Evolutionary conservation across 2,113 vertebrate species (phyloP).

Genomic region (Dasypus novemcinctus): DNA sequence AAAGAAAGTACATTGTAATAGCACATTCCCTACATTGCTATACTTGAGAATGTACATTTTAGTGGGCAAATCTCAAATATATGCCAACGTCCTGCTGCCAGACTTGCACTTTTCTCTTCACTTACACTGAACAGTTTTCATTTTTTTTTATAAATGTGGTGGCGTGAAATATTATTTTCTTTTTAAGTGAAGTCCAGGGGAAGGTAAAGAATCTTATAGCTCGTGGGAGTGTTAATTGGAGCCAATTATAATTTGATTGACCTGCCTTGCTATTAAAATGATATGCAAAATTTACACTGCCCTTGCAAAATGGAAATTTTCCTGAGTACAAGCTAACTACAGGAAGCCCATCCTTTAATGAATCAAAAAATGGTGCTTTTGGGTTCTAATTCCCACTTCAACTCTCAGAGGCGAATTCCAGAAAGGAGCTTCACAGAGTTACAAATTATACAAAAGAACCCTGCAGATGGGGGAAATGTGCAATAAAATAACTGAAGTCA

Average conservation of each 20-base stretch:
- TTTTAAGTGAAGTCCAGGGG: constrained; percentile 33
- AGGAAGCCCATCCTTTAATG: constrained; percentile 25
- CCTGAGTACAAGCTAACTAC: neutral
- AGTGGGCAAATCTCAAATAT: neutral
- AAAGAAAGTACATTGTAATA: constrained; percentile 3
- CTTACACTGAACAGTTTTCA: neutral
- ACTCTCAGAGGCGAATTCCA: constrained; percentile 13
- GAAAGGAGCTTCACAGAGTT: neutral
- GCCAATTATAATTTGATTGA: constrained; percentile 73
- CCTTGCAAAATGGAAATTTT: constrained; percentile 72
- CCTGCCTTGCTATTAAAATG: constrained; percentile 67
- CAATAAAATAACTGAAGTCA: constrained; percentile 7
- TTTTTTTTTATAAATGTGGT: constrained; percentile 22
- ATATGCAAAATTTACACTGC: constrained; percentile 64
- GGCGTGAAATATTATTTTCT: constrained; percentile 46
- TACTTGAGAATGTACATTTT: neutral
- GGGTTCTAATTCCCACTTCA: constrained; percentile 37
- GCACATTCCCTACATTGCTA: neutral
- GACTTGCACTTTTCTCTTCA: neutral
- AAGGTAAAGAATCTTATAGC: constrained; percentile 40
- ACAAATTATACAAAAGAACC: neutral
- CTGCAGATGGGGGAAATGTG: neutral
- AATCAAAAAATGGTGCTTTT: constrained; percentile 30
- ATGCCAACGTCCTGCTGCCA: neutral
- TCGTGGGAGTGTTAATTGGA: constrained; percentile 68